Percentiles rank a stretch among this genome's conserved stretches.
Evolutionary conservation across 2,797 vertebrate species (phyloP).

Genomic region (Trachurus trachurus): DNA sequence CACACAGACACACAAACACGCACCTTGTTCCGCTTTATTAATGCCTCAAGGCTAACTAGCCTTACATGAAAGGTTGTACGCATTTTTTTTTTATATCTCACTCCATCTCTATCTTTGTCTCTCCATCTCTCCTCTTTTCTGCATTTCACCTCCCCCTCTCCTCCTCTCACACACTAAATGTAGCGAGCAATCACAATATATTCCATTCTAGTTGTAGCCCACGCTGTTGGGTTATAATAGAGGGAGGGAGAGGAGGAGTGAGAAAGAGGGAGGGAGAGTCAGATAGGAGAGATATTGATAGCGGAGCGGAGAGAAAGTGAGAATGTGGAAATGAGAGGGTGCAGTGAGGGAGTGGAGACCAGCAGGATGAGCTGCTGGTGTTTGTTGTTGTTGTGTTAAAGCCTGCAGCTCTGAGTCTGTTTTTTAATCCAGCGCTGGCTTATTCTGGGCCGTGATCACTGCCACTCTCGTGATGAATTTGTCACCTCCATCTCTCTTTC

Average conservation of each 20-base stretch:
- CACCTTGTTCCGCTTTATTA: conserved; percentile 47
- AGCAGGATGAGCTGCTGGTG: conserved; percentile 32
- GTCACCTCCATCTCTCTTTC: conserved; percentile 34
- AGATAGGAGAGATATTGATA: conserved; percentile 46
- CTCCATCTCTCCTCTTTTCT: conserved; percentile 28
- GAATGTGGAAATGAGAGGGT: conserved; percentile 17
- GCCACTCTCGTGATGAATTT: conserved; percentile 55
- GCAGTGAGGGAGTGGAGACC: background rate
- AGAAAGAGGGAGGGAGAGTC: conserved; percentile 8
- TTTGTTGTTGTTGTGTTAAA: conserved; percentile 45
- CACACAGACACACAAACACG: conserved; percentile 41
- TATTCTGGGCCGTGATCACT: conserved; percentile 25
- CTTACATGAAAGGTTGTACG: conserved; percentile 44
- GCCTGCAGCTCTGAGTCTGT: conserved; percentile 29
- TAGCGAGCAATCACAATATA: conserved; percentile 53
- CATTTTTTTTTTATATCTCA: conserved; percentile 4
- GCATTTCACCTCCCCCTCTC: conserved; percentile 51
- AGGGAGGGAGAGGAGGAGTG: conserved; percentile 28
- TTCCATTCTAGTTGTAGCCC: conserved; percentile 53
- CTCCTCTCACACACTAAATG: conserved; percentile 63
- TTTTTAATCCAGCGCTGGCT: conserved; percentile 39
- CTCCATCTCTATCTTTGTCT: conserved; percentile 43
- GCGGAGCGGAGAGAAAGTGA: conserved; percentile 19
- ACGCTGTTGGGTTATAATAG: conserved; percentile 47
- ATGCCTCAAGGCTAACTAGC: conserved; percentile 48